Conservation (phyloP, 2,113 vertebrate species). For the Ameiurus melas region DNA sequence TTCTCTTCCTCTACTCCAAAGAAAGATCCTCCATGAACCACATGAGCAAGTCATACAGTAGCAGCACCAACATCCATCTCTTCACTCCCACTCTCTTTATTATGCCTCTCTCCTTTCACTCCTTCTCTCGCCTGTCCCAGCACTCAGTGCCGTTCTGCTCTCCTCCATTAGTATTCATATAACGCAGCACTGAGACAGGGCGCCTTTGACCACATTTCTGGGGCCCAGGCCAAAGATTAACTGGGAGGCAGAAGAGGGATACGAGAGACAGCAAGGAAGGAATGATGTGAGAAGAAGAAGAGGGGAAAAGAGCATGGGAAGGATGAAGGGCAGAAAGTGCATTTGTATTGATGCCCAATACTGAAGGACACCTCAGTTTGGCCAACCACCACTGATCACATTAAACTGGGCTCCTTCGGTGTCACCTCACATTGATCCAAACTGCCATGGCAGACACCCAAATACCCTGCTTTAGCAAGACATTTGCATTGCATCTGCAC, state of each 20-base stretch:
- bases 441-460: constrained; percentile 51
- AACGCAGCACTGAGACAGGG: constrained; percentile 32
- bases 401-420: constrained; percentile 54
- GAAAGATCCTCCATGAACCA: constrained; percentile 1
- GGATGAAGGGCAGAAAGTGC: constrained; percentile 14
- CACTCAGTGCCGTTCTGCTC: constrained; percentile 12
- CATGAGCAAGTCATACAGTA: constrained; percentile 20
- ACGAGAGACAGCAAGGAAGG: neutral
- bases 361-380: constrained; percentile 49
- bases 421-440: constrained; percentile 42
- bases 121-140: constrained; percentile 24
- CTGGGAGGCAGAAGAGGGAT: constrained; percentile 4
- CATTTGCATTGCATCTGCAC: constrained; percentile 43
- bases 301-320: constrained; percentile 44
- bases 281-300: constrained; percentile 32
- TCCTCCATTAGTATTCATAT: constrained; percentile 52
- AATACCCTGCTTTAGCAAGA: constrained; percentile 56
- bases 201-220: constrained; percentile 38
- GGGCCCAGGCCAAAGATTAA: constrained; percentile 44
- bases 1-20: neutral
- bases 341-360: constrained; percentile 53
- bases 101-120: constrained; percentile 34
- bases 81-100: constrained; percentile 45
- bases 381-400: constrained; percentile 59
- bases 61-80: constrained; percentile 25